Conservation (phyloP, 2,797 vertebrate genomes). For the Sebastiscus tertius region DNA sequence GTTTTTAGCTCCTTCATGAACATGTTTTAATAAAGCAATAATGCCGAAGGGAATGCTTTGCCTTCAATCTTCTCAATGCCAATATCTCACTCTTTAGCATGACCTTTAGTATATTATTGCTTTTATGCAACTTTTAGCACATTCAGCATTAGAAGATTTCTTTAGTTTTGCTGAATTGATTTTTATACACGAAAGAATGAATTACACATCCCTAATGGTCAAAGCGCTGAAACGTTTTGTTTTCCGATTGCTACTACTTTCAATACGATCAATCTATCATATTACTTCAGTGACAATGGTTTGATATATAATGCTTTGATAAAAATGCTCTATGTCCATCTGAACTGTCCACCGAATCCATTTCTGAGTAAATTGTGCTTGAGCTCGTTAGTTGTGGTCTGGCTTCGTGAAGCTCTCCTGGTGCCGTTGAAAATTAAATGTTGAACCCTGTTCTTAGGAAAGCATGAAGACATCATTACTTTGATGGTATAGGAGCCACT, state of each 20-base stretch:
- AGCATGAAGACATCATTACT: neutral
- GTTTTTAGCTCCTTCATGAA: neutral
- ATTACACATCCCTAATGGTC: neutral
- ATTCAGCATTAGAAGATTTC: neutral
- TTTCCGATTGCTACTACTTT: neutral
- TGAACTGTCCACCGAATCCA: neutral
- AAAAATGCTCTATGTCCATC: neutral
- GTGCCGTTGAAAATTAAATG: neutral
- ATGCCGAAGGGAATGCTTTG: neutral
- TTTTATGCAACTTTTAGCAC: slow-evolving; percentile 4
- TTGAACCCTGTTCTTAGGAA: neutral
- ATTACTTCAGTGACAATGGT: neutral
- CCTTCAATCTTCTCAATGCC: neutral
- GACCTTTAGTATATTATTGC: neutral
- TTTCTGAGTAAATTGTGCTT: neutral
- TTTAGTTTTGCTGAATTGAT: neutral
- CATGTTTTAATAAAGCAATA: slow-evolving; percentile 2
- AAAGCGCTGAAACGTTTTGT: neutral
- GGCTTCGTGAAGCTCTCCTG: neutral
- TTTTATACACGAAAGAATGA: neutral
- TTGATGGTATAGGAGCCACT: neutral
- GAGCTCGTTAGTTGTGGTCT: neutral
- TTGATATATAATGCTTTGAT: neutral
- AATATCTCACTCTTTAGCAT: neutral
- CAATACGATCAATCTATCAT: neutral